phyloP scores from a whole-genome alignment of 2,113 vertebrate species.

The Nipponia nippon region DNA sequence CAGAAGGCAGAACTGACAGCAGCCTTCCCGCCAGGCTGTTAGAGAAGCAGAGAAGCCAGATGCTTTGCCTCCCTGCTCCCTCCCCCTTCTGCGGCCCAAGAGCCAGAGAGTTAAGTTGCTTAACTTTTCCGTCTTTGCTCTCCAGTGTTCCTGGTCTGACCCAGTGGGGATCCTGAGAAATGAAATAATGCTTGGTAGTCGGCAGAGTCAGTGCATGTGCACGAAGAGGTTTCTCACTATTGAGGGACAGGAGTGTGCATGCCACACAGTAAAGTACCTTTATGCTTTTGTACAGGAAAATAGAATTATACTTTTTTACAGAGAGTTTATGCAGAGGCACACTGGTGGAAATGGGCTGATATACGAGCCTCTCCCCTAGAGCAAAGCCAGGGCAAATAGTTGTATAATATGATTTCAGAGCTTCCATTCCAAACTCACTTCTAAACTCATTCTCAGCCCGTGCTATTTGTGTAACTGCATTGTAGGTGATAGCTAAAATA shows the following conservation, averaged over 20 bases:
- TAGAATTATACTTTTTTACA: background rate
- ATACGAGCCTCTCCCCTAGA: background rate
- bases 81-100: background rate
- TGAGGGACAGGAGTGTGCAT: background rate
- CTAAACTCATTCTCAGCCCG: background rate
- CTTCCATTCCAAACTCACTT: background rate
- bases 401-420: background rate
- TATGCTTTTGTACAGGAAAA: background rate
- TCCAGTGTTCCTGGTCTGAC: background rate
- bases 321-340: background rate
- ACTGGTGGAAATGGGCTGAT: background rate
- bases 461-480: background rate
- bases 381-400: background rate
- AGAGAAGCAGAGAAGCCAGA: slow-evolving; percentile 39
- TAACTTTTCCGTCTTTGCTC: background rate
- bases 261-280: background rate
- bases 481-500: background rate
- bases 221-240: background rate
- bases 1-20: slow-evolving; percentile 62
- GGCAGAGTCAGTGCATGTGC: accelerated
- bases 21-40: slow-evolving; percentile 53
- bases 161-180: background rate
- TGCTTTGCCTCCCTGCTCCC: slow-evolving; percentile 47
- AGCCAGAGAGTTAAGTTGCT: background rate
- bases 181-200: background rate